Evolutionary conservation across 2,888 invertebrate genomes (phyloP), one percentile per base, ranked within the genome.

Genomic region (Geophilus truncorum): DNA sequence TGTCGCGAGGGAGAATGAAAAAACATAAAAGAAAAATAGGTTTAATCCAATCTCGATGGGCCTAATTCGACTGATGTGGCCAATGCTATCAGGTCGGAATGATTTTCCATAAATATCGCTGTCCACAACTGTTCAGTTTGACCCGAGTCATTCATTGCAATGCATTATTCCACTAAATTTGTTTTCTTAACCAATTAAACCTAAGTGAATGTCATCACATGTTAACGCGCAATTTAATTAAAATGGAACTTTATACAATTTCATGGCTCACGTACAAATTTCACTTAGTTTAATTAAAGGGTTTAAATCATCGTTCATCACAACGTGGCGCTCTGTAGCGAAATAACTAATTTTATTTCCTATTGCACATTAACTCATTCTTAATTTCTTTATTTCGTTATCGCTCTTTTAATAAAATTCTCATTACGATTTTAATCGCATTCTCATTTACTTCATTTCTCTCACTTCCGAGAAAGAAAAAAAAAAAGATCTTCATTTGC

Each of bases 141-240:
- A 62, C 62, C 62, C 23, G 25, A 28, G 62, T 62, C 15, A 62
- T 4, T 62, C 62, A 62, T 62, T 62, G 62, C 62, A 62, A 25
- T 15, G 62, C 62, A 62, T 62, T 62, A 62, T 62, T 62, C 62
- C 62, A 62, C 25, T 62, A 62, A 62, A 62, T 62, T 62, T 62
- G 62, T 9, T 62, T 62, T 62, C 62, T 62, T 62, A 62, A 62
- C 62, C 23, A 62, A 62, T 62, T 62, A 62, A 62, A 62, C 62
- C 62, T 62, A 62, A 62, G 62, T 62, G 62, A 62, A 62, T 62
- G 62, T 62, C 62, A 62, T 62, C 62, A 62, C 62, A 62, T 62
- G 62, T 62, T 62, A 62, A 62, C 62, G 62, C 62, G 25, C 62
- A 62, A 62, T 62, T 62, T 62, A 62, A 62, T 62, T 62, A 62